These are phyloP conservation scores for Sardinella longiceps DNA, from an alignment of 2,797 vertebrate species.

Conservation along the genomic window DNA sequence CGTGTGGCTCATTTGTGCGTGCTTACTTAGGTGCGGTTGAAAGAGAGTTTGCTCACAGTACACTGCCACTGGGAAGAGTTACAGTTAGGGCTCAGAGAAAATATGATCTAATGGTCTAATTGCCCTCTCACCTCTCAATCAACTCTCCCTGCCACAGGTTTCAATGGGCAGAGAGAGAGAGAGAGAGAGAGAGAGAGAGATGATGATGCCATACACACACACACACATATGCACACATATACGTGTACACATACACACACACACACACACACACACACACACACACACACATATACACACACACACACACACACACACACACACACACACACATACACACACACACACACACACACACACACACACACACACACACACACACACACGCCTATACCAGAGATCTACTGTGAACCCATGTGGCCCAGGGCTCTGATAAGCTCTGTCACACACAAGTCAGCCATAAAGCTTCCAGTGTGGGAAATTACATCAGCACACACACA, in stretches of 20 bases:
- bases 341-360: too few species aligned
- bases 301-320: too few species aligned
- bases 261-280: too few species aligned
- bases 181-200: too few species aligned
- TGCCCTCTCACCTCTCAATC: neutral
- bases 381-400: too few species aligned
- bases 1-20: neutral
- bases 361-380: too few species aligned
- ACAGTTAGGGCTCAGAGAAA: neutral
- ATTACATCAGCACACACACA: constrained; percentile 1
- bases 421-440: constrained; percentile 51
- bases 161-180: too few species aligned
- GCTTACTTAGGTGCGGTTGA: neutral
- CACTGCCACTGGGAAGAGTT: neutral
- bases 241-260: too few species aligned
- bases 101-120: neutral
- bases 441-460: constrained; percentile 23
- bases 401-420: constrained; percentile 45
- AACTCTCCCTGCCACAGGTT: neutral
- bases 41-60: neutral
- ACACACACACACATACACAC: too few species aligned
- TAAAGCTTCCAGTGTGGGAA: constrained; percentile 14
- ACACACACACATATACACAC: too few species aligned
- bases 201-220: too few species aligned
- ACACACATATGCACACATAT: too few species aligned